Evolutionary conservation across 2,888 invertebrate genomes (phyloP), one percentile per base, ranked within the genome.

Genomic region (Pammene fasciana): DNA sequence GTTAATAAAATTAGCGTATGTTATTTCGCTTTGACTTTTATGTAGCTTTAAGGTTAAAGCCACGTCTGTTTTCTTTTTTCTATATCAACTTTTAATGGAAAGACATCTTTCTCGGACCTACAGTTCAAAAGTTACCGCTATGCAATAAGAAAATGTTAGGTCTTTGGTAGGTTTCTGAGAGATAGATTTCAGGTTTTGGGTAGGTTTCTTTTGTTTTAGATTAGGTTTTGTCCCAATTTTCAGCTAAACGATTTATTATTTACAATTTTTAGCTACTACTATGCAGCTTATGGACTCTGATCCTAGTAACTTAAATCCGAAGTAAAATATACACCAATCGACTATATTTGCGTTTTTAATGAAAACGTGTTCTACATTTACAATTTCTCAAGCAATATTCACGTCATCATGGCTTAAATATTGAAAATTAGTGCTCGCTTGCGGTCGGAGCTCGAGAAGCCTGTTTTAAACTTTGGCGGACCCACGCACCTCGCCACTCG

Each of bases 381-480:
- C 16, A 11, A 54, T 10, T 56, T 56, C 13, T 16, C 54, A 59
- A 54, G 65, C 26, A 68, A 65, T 65, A 59, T 65, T 64, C 59
- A 60, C 65, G 65, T 70, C 65, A 70, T 70, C 41, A 34, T 26
- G 60, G 41, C 38, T 70, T 65, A 60, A 70, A 70, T 60, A 65
- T 70, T 65, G 54, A 65, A 65, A 70, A 70, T 65, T 60, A 55
- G 70, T 34, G 60, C 55, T 65, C 70, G 45, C 48, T 41, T n/a
- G 46, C 34, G 41, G 78, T 79, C 78, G 78, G 78, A 79, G 81
- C 79, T 80, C 76, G 77, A 82, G 78, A 80, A 76, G 79, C 81
- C 73, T 78, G 79, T 80, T 79, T 80, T 79, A 77, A 81, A 81
- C 79, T 79, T 61, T 78, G 75, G 77, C 78, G 74, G 74, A 72